These are phyloP conservation scores for Desoria tigrina DNA, from an alignment of 2,888 invertebrate species.

Conservation along the genomic window DNA sequence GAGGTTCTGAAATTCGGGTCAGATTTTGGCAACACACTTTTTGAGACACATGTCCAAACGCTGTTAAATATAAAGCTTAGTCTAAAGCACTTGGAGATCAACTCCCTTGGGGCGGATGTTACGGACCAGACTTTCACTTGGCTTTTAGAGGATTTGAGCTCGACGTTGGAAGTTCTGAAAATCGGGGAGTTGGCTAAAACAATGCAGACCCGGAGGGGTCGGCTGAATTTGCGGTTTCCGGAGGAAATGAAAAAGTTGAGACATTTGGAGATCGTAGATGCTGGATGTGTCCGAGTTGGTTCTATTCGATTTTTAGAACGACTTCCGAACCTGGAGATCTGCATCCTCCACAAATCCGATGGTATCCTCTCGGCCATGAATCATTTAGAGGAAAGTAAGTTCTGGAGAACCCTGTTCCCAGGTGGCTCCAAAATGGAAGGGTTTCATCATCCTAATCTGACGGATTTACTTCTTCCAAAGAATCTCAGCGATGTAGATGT, in stretches of 20 bases:
- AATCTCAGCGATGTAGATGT: not conserved
- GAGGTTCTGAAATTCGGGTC: not conserved
- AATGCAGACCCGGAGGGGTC: not conserved
- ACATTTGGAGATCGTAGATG: not conserved
- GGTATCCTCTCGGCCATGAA: no score
- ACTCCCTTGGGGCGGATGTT: not conserved
- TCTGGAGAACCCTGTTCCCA: no score
- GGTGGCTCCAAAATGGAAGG: no score
- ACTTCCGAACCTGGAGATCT: no score
- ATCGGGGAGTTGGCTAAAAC: not conserved
- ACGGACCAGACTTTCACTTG: not conserved
- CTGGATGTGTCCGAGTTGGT: not conserved
- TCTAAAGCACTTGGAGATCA: not conserved
- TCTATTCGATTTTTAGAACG: not conserved
- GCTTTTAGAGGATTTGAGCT: not conserved
- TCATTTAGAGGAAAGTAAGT: no score
- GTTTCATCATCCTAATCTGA: not conserved
- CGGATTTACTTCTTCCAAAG: not conserved
- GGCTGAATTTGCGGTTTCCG: not conserved
- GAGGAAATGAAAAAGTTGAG: not conserved
- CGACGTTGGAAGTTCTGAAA: not conserved
- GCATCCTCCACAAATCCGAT: no score
- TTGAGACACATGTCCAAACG: slow-evolving; percentile 7
- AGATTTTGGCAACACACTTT: slow-evolving; percentile 3
- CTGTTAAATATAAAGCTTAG: not conserved